Percentiles rank a stretch among this genome's conserved stretches.
Conservation (phyloP, 1,140 invertebrate genomes). For the Bombus ignitus region DNA sequence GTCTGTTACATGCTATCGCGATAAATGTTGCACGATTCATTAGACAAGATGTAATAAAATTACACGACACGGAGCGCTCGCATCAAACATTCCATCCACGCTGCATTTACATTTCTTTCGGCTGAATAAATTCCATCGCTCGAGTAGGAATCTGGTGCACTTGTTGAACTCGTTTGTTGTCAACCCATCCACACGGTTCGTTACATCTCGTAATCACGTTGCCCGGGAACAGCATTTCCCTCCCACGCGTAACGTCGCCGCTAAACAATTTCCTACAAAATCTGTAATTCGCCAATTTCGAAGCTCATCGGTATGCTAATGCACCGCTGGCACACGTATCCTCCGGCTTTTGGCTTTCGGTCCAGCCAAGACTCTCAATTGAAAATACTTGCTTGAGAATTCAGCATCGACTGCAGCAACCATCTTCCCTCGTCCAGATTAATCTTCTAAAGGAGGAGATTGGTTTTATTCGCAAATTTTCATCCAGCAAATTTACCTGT, state of each 20-base stretch:
- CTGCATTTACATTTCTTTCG: neutral
- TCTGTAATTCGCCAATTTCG: constrained; percentile 34
- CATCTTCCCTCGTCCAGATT: no score
- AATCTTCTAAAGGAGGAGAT: neutral
- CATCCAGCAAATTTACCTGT: neutral
- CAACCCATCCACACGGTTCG: neutral
- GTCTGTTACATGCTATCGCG: no score
- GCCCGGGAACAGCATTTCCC: neutral
- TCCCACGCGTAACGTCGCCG: neutral
- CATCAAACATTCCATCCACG: neutral
- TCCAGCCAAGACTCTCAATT: neutral
- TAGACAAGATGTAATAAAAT: no score
- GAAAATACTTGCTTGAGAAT: neutral
- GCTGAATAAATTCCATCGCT: neutral
- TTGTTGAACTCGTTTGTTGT: constrained; percentile 29
- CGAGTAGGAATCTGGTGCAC: constrained; percentile 1
- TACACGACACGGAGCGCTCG: neutral
- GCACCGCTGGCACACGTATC: constrained; percentile 9
- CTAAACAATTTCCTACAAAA: constrained; percentile 29
- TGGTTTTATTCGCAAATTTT: neutral
- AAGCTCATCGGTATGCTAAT: constrained; percentile 32
- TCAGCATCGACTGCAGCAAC: no score
- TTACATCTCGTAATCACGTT: neutral
- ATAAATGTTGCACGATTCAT: no score
- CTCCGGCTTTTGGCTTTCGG: neutral